phyloP scores from a whole-genome alignment of 2,797 vertebrate genomes.

The Pantherophis vulpinus region DNA sequence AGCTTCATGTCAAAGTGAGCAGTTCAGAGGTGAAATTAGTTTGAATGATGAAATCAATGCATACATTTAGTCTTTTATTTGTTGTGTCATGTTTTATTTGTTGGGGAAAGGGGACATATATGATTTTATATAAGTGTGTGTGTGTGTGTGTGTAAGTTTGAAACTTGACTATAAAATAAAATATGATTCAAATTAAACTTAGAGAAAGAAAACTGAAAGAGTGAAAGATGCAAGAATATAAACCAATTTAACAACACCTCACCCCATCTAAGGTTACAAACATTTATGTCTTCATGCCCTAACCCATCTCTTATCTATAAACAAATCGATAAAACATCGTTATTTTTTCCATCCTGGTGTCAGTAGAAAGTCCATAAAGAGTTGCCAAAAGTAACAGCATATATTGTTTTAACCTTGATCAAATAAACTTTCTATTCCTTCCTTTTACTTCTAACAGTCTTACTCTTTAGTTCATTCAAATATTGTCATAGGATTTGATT shows the following conservation, averaged over 20 bases:
- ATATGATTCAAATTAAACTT: not conserved
- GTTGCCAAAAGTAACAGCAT: not conserved
- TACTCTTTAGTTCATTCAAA: not conserved
- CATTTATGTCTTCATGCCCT: not conserved
- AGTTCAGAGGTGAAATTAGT: not conserved
- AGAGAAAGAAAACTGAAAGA: not conserved
- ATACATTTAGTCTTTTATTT: not conserved
- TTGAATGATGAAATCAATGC: not conserved
- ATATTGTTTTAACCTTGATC: not conserved
- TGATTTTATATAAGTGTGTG: not conserved
- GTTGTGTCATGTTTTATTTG: not conserved
- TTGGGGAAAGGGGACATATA: not conserved
- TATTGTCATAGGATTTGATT: not conserved
- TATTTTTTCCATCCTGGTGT: not conserved
- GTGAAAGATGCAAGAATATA: not conserved
- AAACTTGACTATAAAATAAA: not conserved
- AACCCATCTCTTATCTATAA: not conserved
- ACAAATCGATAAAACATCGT: not conserved
- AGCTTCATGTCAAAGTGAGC: not conserved
- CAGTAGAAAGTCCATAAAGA: not conserved
- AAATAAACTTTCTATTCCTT: not conserved
- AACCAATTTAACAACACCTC: not conserved
- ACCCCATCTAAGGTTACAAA: not conserved
- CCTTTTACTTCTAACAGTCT: not conserved
- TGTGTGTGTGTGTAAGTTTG: not conserved